phyloP scores from a whole-genome alignment of 1,140 invertebrate species.

The Mesaphorura yosii region DNA sequence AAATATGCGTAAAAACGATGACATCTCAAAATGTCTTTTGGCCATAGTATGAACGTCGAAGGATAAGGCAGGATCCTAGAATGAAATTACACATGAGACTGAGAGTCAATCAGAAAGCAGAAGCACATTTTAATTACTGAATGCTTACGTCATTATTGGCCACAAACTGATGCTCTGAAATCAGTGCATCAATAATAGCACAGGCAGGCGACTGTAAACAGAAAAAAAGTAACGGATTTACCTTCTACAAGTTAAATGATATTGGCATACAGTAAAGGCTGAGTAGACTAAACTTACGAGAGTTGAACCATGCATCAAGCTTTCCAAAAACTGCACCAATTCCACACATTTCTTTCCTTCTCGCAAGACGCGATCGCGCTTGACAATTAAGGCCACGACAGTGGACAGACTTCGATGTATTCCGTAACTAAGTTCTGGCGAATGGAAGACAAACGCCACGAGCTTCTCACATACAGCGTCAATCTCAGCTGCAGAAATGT shows the following conservation, averaged over 20 bases:
- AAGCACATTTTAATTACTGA: no score
- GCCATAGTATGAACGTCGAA: conserved; percentile 75
- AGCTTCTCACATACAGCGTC: conserved; percentile 21
- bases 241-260: conserved; percentile 2
- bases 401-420: conserved; percentile 17
- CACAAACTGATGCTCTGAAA: conserved; percentile 79
- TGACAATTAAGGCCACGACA: conserved; percentile 28
- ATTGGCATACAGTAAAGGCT: no score
- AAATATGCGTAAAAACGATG: conserved; percentile 49
- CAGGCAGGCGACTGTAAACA: conserved; percentile 53
- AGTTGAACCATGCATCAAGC: conserved; percentile 7
- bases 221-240: conserved; percentile 9
- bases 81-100: no score
- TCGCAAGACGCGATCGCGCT: conserved; percentile 23
- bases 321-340: conserved; percentile 19
- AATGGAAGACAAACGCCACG: conserved; percentile 1
- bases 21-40: conserved; percentile 70
- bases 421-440: conserved; percentile 16
- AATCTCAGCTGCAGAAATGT: conserved; percentile 21
- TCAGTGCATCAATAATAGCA: conserved; percentile 62
- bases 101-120: no score
- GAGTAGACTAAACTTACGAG: no score
- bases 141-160: no score
- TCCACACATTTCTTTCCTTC: conserved; percentile 22
- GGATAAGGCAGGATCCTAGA: conserved; percentile 68